Base-by-base conservation (phyloP, 2,113 vertebrate species). In the Camelus dromedarius region DNA sequence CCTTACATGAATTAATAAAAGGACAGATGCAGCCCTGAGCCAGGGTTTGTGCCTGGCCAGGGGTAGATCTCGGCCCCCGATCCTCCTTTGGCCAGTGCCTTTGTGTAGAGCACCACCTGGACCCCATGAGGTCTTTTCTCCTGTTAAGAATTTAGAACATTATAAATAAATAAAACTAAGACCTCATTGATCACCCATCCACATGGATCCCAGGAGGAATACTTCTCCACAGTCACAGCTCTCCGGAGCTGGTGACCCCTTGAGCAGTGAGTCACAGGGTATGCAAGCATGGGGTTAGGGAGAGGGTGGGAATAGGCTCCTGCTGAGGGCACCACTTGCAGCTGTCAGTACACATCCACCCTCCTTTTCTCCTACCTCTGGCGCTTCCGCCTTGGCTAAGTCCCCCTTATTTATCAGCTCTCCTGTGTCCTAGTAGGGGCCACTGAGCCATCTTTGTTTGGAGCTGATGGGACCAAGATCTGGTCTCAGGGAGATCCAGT, bases 1-100 rank as follows among this genome's bases (percentile, higher is more conserved):
- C 26, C 85, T 96, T 86, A 77, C 18, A 13, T 76, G 75, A 93
- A 94, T 91, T 67, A 86, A n/a, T 35, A 48, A 93, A 93, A 85
- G 79, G 73, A 92, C 54, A 64, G 76, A 30, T 11, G 30, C 3
- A 20, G 66, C 26, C 83, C 58, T 66, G n/a, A 95, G 83, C 42
- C 80, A 89, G 66, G n/a, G 18, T 38, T 89, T 54, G 24, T 12
- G 38, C 15, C 82, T 69, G 76, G 89, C 1, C 1, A 14, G 10
- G 22, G 24, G 24, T 38, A 28, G 72, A 46, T 70, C 60, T 32
- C 50, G 75, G 69, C 8, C 30, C 70, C 38, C 19, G 6, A 15
- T 14, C 6, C 38, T 54, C 54, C 56, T 46, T 58, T 52, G 79
- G 77, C 54, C 38, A 26, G 69, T 42, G 62, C 12, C 38, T 89